Evolutionary conservation across 2,113 vertebrate genomes (phyloP).

Genomic region (Crypturellus undulatus): DNA sequence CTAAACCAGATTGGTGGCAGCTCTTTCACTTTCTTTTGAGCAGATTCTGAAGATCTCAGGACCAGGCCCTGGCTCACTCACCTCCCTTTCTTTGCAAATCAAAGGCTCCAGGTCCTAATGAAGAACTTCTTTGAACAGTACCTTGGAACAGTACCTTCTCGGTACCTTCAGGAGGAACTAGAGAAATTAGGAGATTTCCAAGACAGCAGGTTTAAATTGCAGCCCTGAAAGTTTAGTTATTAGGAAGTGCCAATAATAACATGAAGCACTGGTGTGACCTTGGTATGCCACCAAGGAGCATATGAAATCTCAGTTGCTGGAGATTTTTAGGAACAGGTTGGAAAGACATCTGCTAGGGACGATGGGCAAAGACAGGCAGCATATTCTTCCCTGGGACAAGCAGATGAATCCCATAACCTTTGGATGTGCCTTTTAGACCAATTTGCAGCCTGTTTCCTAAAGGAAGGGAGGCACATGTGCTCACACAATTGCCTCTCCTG

Average conservation of each 20-base stretch:
- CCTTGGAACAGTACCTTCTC: no score
- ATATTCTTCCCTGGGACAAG: not conserved
- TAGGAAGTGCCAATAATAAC: not conserved
- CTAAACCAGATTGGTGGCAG: not conserved
- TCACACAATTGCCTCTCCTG: not conserved
- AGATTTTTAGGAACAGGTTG: not conserved
- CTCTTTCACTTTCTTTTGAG: not conserved
- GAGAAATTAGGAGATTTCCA: not conserved
- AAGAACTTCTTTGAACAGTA: not conserved
- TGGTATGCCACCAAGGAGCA: not conserved
- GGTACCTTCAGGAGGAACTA: not conserved
- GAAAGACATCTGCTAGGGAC: not conserved
- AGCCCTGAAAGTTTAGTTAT: not conserved
- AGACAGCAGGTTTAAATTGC: not conserved
- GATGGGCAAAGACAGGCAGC: accelerated
- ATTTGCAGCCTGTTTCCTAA: not conserved
- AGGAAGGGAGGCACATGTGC: not conserved
- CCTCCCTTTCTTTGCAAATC: not conserved
- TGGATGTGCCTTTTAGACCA: not conserved
- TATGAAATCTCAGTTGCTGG: not conserved
- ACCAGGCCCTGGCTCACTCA: not conserved
- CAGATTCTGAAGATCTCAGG: not conserved
- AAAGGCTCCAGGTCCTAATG: not conserved
- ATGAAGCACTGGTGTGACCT: not conserved
- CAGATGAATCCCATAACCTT: not conserved